phyloP scores from a whole-genome alignment of 2,797 vertebrate genomes.

The Lithobates pipiens region DNA sequence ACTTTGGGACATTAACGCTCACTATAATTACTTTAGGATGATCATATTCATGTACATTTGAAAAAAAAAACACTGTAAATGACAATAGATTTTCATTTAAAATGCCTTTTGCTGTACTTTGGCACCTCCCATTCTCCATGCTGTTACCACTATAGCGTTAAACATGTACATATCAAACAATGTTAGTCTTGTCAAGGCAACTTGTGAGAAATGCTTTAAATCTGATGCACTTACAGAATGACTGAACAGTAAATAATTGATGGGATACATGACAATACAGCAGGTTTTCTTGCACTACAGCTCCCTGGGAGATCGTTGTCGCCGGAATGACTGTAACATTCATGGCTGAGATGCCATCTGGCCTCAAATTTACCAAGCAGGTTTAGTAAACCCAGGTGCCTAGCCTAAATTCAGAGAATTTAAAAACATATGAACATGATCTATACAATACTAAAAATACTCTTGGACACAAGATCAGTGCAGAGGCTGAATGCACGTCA shows the following conservation, averaged over 20 bases:
- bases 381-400: constrained; percentile 11
- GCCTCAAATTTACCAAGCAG: constrained; percentile 22
- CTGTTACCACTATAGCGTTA: background rate
- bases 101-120: too few relatives aligned
- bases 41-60: background rate
- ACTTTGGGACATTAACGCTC: too few relatives aligned
- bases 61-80: too few relatives aligned
- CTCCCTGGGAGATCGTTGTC: constrained; percentile 53
- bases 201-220: constrained; percentile 51
- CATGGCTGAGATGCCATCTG: constrained; percentile 53
- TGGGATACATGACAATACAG: constrained; percentile 59
- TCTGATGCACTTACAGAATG: constrained; percentile 47
- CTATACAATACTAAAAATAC: background rate
- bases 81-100: too few relatives aligned
- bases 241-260: constrained; percentile 51
- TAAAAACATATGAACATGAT: constrained; percentile 6
- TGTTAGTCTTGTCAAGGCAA: constrained; percentile 27
- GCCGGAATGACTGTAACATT: constrained; percentile 46
- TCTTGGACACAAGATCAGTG: background rate
- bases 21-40: too few relatives aligned
- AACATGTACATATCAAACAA: background rate
- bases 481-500: too few relatives aligned
- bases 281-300: constrained; percentile 59
- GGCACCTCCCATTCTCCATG: background rate
- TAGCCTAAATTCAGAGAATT: background rate